Evolutionary conservation across 2,888 invertebrate species (phyloP), one percentile per base, ranked within the genome.

Genomic region (Epiperipatus broadwayi): DNA sequence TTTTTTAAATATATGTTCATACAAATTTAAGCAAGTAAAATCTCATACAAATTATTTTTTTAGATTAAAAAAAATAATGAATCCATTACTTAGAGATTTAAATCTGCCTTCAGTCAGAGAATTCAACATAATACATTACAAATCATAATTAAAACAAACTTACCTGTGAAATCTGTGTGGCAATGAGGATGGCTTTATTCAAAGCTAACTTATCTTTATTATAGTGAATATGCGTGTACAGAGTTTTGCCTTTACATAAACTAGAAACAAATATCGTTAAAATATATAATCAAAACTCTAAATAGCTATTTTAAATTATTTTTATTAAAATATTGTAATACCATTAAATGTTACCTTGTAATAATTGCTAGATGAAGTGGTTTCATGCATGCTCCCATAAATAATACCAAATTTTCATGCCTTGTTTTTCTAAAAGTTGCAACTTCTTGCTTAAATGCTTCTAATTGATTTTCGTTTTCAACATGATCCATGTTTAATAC

Each of bases 331-430:
- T 14, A n/a, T 12, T 19, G 5, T 16, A 8, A 18, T 19, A 19
- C 20, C n/a, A 18, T 37, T n/a, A 39, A 35, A 8, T 41, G 44
- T 42, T 49, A 60, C 61, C 60, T 61, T 42, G 93, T 97, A 27
- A 97, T 89, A 54, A 97, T 93, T 29, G 91, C 95, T 51, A 95
- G 69, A 48, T 78, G 73, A 20, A 91, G 89, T 44, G 87, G 87
- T 63, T 93, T 91, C 84, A 93, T 89, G 60, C 93, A 95, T 46
- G 93, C 95, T 45, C 97, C 97, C 85, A 95, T 91, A 64, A 97
- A 99, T 37, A 97, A 70, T 37, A 95, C 89, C 47, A 97, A 64
- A 68, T 97, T 97, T 61, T 95, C 95, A 63, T 97, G 97, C 1
- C 97, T 73, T 5, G 95, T 93, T 65, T 95, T 95, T 42, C 91